phyloP scores from a whole-genome alignment of 2,797 vertebrate genomes.

The Amazona ochrocephala region DNA sequence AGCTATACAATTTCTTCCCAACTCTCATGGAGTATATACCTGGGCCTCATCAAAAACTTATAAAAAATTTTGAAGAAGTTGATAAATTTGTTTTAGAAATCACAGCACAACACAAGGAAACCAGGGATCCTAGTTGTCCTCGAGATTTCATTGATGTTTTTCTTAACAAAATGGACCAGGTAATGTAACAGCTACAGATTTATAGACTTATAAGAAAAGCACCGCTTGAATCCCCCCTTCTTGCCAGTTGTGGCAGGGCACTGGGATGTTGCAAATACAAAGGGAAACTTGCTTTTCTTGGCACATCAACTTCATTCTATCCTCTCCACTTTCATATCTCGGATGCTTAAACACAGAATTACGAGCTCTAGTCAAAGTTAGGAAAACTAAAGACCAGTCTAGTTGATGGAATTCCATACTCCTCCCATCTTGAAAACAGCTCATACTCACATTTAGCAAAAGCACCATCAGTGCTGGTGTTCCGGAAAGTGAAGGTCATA shows the following conservation, averaged over 20 bases:
- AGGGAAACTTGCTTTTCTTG: not conserved
- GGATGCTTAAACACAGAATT: not conserved
- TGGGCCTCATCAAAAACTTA: slow-evolving; percentile 37
- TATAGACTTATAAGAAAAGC: not conserved
- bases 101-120: slow-evolving; percentile 18
- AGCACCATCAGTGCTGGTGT: not conserved
- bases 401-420: not conserved
- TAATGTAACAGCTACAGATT: not conserved
- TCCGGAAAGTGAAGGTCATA: not conserved
- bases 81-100: slow-evolving; percentile 23
- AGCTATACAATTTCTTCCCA: slow-evolving; percentile 67
- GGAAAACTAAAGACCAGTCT: not conserved
- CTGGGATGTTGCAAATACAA: not conserved
- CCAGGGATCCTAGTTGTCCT: slow-evolving; percentile 48
- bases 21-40: slow-evolving; percentile 22
- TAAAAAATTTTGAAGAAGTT: not conserved
- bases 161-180: slow-evolving; percentile 70
- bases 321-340: not conserved
- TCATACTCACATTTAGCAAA: not conserved
- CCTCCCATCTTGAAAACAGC: not conserved
- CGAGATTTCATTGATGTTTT: slow-evolving; percentile 71
- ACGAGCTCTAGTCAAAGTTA: not conserved
- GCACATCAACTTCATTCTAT: not conserved
- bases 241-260: not conserved
- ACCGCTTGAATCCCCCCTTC: not conserved